Evolutionary conservation across 2,113 vertebrate species (phyloP), one percentile per base, ranked within the genome.

Genomic region (Notarius lentiginosus): DNA sequence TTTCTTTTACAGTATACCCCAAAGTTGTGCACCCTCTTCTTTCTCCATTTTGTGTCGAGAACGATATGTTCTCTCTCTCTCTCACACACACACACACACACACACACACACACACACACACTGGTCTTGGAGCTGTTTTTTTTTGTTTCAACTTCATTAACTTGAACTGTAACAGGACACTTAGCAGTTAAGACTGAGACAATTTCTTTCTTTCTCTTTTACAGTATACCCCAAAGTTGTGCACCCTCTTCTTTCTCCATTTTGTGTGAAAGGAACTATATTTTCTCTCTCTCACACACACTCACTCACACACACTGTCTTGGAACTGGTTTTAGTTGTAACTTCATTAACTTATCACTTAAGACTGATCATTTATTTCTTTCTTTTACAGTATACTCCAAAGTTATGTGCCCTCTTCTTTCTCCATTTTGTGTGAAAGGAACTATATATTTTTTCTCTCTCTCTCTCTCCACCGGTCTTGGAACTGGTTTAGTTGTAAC

Each of bases 71-170:
- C 51, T 55, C 24, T 79, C 51, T 24, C 80, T 82, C 34, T 24
- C 58, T 55, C n/a, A 18, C 41, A 9, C 79, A 27, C 88, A 81
- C 86, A 89, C 92, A 92, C 92, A 94, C 73, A n/a, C n/a, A n/a
- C n/a, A 24, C 47, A 10, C 70, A 34, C 77, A 24, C 20, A 34
- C n/a, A 24, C 47, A 10, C 70, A 34, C 77, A 24, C 20, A 34
- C n/a, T 56, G 53, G 15, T 27, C 27, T 51, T 53, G 22, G 22
- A 30, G 4, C 49, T 76, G 66, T 14, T 1, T 51, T 75, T 11
- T 11, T 8, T 14, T 53, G 7, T 22, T n/a, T n/a, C n/a, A 49
- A 7, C 27, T 70, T 75, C 41, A 47, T 73, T 18, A 3, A 22
- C 14, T 6, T 76, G 47, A 55, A 77, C 14, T 79, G 76, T 15